A percentile compares a stretch with the other conserved stretches of the same genome.
These are phyloP conservation scores for Corythornis vintsioides DNA, from an alignment of 2,113 vertebrate genomes.

Conservation along the genomic window DNA sequence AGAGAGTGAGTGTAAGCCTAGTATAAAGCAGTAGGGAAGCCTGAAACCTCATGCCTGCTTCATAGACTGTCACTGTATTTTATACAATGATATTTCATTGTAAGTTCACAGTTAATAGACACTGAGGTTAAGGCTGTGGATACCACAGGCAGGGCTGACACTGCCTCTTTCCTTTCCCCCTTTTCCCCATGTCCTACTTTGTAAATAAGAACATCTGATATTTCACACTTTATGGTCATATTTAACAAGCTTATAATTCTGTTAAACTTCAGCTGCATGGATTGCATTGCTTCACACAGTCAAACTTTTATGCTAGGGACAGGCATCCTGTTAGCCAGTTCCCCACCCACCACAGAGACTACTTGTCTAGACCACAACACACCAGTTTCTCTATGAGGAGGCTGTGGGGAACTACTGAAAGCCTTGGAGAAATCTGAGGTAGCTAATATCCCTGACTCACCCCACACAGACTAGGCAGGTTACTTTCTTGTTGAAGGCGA, in stretches of 20 bases:
- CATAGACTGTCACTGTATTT: neutral
- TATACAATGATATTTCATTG: neutral
- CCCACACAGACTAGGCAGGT: neutral
- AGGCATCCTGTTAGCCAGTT: neutral
- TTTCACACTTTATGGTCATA: neutral
- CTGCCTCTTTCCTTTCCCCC: neutral
- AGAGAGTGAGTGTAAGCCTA: neutral
- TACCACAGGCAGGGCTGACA: neutral
- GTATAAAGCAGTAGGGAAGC: constrained; percentile 21
- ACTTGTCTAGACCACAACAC: neutral
- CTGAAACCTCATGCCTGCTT: neutral
- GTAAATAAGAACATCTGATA: neutral
- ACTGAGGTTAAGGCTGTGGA: neutral
- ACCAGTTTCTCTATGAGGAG: neutral
- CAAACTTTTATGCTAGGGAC: neutral
- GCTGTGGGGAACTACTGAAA: neutral
- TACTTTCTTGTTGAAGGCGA: neutral
- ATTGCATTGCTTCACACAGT: neutral
- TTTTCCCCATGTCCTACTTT: neutral
- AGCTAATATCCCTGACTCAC: neutral
- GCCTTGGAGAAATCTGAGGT: neutral
- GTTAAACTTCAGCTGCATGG: neutral
- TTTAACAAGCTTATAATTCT: neutral
- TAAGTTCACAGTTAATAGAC: neutral
- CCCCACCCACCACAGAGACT: neutral